A percentile compares a stretch with the other conserved stretches of the same genome.
These are phyloP conservation scores for Branchinecta lindahli DNA, from an alignment of 1,140 invertebrate genomes.

Conservation along the genomic window DNA sequence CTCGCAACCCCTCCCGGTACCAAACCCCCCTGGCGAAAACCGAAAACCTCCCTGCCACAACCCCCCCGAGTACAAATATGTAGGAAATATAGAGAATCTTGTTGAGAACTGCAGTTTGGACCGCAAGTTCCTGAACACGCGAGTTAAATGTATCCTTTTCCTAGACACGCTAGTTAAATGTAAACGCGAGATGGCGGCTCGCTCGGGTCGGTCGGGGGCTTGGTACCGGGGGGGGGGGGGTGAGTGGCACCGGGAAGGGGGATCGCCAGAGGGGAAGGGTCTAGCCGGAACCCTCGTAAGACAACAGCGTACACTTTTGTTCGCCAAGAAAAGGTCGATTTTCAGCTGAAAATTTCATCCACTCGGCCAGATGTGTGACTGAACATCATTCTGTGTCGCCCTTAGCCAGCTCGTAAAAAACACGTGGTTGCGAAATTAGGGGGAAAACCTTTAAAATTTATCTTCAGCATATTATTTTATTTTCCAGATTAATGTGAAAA, in stretches of 20 bases:
- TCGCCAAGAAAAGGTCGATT: too few relatives aligned
- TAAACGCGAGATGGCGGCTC: not conserved
- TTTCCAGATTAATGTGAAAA: too few relatives aligned
- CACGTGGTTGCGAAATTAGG: too few relatives aligned
- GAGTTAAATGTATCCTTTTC: slow-evolving; percentile 5
- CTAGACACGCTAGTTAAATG: not conserved
- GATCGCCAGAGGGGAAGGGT: not conserved
- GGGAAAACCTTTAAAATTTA: too few relatives aligned
- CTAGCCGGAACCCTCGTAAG: not conserved
- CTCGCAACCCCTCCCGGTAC: too few relatives aligned
- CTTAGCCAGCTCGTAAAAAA: too few relatives aligned
- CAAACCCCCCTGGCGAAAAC: too few relatives aligned
- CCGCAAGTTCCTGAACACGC: not conserved
- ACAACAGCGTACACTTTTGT: too few relatives aligned
- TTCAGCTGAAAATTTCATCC: too few relatives aligned
- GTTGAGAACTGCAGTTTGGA: not conserved
- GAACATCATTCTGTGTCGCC: too few relatives aligned
- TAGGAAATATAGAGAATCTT: not conserved
- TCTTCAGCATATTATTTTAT: too few relatives aligned
- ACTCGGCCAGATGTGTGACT: too few relatives aligned
- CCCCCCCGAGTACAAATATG: not conserved
- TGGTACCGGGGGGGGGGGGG: not conserved
- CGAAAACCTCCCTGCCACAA: not conserved
- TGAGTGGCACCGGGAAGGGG: not conserved
- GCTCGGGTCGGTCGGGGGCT: not conserved